Percentiles rank a stretch among this genome's conserved stretches.
These are phyloP conservation scores for Glyptemys insculpta DNA, from an alignment of 2,797 vertebrate species.

Conservation along the genomic window DNA sequence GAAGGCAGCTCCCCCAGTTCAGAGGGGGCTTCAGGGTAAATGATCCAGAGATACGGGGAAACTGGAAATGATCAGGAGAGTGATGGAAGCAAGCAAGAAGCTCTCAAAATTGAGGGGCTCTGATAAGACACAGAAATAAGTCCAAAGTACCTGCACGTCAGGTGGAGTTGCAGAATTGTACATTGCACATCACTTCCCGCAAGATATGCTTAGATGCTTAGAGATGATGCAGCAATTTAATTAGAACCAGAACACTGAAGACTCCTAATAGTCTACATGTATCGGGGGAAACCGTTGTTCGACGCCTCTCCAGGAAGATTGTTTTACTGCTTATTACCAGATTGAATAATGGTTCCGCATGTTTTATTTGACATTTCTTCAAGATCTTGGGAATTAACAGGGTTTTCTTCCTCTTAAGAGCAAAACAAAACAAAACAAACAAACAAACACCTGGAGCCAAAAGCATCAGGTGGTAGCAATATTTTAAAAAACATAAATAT, in stretches of 20 bases:
- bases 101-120: neutral
- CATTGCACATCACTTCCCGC: neutral
- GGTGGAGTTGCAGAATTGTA: neutral
- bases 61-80: neutral
- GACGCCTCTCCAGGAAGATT: slow-evolving; percentile 67
- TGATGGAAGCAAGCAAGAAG: neutral
- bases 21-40: neutral
- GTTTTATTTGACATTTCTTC: slow-evolving; percentile 59
- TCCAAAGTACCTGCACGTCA: neutral
- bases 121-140: neutral
- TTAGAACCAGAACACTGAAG: slow-evolving; percentile 56
- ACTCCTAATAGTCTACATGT: slow-evolving; percentile 52
- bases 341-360: slow-evolving; percentile 58
- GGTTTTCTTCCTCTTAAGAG: slow-evolving; percentile 28
- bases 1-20: slow-evolving; percentile 32
- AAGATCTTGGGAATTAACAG: slow-evolving; percentile 24
- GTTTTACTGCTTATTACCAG: slow-evolving; percentile 68
- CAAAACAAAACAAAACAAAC: neutral
- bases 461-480: slow-evolving; percentile 24
- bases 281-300: slow-evolving; percentile 67
- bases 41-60: neutral
- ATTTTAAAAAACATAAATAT: neutral
- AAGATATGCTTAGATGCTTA: slow-evolving; percentile 41
- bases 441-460: neutral
- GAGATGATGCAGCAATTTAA: neutral